Conservation (phyloP, 2,888 invertebrate species). For the Allolobophora icterica region DNA sequence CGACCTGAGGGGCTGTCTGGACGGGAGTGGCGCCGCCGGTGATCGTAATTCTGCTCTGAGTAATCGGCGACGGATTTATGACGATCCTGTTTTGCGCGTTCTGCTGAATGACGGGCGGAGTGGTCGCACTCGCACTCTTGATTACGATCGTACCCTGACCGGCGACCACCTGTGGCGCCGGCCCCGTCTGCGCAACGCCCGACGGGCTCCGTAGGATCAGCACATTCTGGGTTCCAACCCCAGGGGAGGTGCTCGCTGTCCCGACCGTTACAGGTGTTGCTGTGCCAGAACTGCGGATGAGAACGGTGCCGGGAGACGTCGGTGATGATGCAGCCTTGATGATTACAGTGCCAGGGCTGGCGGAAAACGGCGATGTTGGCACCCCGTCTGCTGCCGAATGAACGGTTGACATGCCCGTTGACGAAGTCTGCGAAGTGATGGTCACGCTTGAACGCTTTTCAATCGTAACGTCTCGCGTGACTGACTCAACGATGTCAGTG, state of each 20-base stretch:
- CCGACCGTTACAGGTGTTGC: background rate
- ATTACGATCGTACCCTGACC: background rate
- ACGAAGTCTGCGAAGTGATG: slow-evolving; percentile 23
- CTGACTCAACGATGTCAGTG: slow-evolving; percentile 14
- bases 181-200: background rate
- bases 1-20: background rate
- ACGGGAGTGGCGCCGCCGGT: background rate
- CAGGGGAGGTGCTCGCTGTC: background rate
- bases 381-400: background rate
- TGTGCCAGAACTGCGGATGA: slow-evolving; percentile 9
- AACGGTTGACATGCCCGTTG: background rate
- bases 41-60: slow-evolving; percentile 21
- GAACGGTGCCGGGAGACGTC: background rate
- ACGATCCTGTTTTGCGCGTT: slow-evolving; percentile 1
- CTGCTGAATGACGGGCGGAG: background rate
- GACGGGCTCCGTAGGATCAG: background rate
- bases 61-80: background rate
- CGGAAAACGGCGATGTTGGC: background rate
- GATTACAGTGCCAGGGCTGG: background rate
- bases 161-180: background rate
- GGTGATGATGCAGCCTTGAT: background rate
- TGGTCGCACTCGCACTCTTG: background rate
- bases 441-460: slow-evolving; percentile 12
- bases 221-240: background rate
- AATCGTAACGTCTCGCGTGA: slow-evolving; percentile 19